Evolutionary conservation across 2,888 invertebrate genomes (phyloP).

Genomic region (Syrista parreyssii): DNA sequence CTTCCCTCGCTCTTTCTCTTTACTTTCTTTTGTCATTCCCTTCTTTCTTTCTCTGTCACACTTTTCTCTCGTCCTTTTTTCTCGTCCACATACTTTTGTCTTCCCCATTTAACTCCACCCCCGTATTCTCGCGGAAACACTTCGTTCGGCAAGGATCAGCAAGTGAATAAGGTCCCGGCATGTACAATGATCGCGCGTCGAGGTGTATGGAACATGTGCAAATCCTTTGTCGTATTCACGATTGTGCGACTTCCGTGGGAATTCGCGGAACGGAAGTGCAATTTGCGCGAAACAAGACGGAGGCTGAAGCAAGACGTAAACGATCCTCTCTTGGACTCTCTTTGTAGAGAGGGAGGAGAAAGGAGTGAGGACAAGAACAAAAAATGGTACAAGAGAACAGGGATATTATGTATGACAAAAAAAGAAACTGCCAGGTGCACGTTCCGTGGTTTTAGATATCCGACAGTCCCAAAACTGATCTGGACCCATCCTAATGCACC

Average conservation of each 20-base stretch:
- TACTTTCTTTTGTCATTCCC: not conserved
- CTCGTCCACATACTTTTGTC: not conserved
- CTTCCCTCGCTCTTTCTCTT: not conserved
- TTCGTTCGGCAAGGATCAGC: constrained; percentile 19
- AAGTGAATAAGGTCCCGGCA: constrained; percentile 16
- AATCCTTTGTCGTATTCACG: constrained; percentile 54
- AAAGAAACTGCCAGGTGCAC: too few relatives aligned
- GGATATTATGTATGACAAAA: too few relatives aligned
- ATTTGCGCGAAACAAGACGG: constrained; percentile 39
- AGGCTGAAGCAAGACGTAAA: not conserved
- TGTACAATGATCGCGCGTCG: constrained; percentile 29
- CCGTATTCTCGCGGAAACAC: constrained; percentile 18
- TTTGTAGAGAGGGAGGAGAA: not conserved
- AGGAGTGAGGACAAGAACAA: not conserved
- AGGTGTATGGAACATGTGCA: constrained; percentile 32
- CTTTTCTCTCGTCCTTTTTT: not conserved
- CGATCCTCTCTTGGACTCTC: not conserved
- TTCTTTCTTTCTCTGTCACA: not conserved
- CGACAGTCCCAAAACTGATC: too few relatives aligned
- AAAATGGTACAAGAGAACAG: too few relatives aligned
- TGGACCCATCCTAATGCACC: too few relatives aligned
- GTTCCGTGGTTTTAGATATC: too few relatives aligned
- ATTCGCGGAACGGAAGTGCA: constrained; percentile 64
- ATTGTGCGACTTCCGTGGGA: constrained; percentile 64
- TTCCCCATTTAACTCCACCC: constrained; percentile 4